Evolutionary conservation across 1,140 invertebrate species (phyloP), one percentile per base, ranked within the genome.

Genomic region (Gyrodactylus salaris): DNA sequence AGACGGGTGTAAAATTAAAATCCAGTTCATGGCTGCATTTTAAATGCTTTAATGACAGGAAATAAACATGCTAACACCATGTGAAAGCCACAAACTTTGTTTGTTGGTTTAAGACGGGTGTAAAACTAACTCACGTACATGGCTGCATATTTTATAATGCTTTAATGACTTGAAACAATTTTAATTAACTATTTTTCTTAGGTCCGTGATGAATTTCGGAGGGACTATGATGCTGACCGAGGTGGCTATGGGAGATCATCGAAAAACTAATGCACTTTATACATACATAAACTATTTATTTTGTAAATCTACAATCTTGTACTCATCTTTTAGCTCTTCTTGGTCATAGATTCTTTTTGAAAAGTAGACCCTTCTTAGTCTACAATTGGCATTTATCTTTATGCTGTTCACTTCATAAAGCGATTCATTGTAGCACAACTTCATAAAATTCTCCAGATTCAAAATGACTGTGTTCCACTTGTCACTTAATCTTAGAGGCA

Each of bases 141-240:
- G 34, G 34, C 34, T 54, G n/a, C 34, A 54, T n/a, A n/a, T n/a
- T 54, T n/a, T 7, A 54, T 16, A 16, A n/a, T 54, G 34, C n/a
- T 54, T 54, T 54, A 54, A 54, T 1, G 21, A 7, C 7, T 22
- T 26, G 0, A 22, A 22, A 70, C 23, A 0, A 76, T 77, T 70
- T 73, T 91, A 88, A 91, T 98, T 1, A 16, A 54, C n/a, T 54
- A 54, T n/a, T 16, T n/a, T 54, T 54, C n/a, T 54, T n/a, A 54
- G 34, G 34, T 54, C n/a, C 84, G 94, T 77, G 94, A 99, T 79
- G 94, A 99, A 83, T 98, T 97, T 78, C 84, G 94, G 79, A 92
- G 89, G 75, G 93, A 98, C 78, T 98, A 87, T 83, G 94, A 99
- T 81, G 85, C 87, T 74, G 94, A 92, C 0, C 82, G 94, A 80